Percentiles rank a stretch among this genome's conserved stretches.
Evolutionary conservation across 2,888 invertebrate species (phyloP).

Genomic region (Eurytoma californica): DNA sequence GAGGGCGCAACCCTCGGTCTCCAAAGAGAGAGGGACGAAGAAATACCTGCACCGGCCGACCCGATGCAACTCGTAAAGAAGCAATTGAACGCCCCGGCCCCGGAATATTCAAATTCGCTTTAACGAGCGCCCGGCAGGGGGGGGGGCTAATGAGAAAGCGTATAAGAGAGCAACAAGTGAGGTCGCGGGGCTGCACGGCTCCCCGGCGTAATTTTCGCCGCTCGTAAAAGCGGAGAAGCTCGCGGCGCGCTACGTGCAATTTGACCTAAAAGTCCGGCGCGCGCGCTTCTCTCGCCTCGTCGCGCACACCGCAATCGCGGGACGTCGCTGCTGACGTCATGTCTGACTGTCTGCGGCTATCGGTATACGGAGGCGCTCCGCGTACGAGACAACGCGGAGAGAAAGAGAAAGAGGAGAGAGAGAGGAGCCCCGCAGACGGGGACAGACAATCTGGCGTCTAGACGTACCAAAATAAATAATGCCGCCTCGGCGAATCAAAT

Average conservation of each 20-base stretch:
- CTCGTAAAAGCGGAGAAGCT: conserved; percentile 16
- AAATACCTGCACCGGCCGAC: background rate
- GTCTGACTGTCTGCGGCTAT: conserved; percentile 54
- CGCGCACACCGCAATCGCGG: conserved; percentile 1
- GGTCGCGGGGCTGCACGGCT: background rate
- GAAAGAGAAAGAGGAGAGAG: background rate
- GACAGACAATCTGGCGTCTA: conserved; percentile 74
- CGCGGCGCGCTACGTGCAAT: conserved; percentile 39
- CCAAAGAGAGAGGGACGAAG: no score
- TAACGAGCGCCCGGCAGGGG: background rate
- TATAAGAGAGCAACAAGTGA: conserved; percentile 41
- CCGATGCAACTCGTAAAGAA: background rate
- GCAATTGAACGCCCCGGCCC: background rate
- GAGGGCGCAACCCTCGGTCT: no score
- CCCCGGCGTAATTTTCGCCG: conserved; percentile 31
- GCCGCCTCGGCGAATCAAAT: conserved; percentile 67
- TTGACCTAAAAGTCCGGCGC: conserved; percentile 52
- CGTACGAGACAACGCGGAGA: conserved; percentile 10
- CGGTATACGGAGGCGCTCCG: conserved; percentile 19
- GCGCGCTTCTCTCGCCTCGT: background rate
- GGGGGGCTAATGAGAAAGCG: conserved; percentile 26
- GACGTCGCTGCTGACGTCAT: conserved; percentile 52
- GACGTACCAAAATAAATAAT: conserved; percentile 73
- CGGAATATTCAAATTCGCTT: conserved; percentile 34
- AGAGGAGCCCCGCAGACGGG: conserved; percentile 43